Percentiles rank a stretch among this genome's conserved stretches.
phyloP scores from a whole-genome alignment of 2,888 invertebrate species.

The Ephialtes manifestator region DNA sequence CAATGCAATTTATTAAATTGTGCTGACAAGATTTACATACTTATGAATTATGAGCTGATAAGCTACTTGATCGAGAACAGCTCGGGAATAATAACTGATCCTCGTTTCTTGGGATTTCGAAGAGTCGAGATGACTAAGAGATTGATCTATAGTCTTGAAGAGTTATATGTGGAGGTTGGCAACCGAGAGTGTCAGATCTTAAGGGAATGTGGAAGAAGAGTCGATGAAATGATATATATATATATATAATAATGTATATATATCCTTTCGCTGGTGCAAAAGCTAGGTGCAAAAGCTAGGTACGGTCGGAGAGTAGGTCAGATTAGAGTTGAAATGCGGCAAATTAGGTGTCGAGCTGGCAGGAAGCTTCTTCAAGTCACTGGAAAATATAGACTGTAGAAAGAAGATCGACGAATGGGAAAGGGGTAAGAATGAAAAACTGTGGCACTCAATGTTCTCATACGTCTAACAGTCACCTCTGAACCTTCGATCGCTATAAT shows the following conservation, averaged over 20 bases:
- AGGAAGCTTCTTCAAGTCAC: slow-evolving; percentile 23
- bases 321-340: slow-evolving; percentile 80
- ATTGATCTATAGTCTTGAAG: slow-evolving; percentile 1
- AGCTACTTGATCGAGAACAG: slow-evolving; percentile 1
- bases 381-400: slow-evolving; percentile 24
- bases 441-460: slow-evolving; percentile 47
- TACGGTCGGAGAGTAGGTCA: slow-evolving; percentile 73
- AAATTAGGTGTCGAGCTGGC: slow-evolving; percentile 78
- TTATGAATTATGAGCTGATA: slow-evolving; percentile 10
- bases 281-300: too few relatives aligned
- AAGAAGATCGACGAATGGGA: slow-evolving; percentile 33
- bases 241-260: slow-evolving; percentile 6
- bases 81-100: slow-evolving; percentile 20
- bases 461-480: slow-evolving; percentile 12
- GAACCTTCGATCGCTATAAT: slow-evolving; percentile 46
- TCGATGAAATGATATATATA: neutral
- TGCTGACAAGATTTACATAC: neutral
- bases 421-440: slow-evolving; percentile 51
- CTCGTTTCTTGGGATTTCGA: slow-evolving; percentile 21
- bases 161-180: neutral
- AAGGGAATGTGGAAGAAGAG: slow-evolving; percentile 11
- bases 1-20: neutral
- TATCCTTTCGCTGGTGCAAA: neutral
- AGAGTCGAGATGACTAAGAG: neutral
- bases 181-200: slow-evolving; percentile 37